Evolutionary conservation across 2,797 vertebrate genomes (phyloP).

Genomic region (Hydrophis major): DNA sequence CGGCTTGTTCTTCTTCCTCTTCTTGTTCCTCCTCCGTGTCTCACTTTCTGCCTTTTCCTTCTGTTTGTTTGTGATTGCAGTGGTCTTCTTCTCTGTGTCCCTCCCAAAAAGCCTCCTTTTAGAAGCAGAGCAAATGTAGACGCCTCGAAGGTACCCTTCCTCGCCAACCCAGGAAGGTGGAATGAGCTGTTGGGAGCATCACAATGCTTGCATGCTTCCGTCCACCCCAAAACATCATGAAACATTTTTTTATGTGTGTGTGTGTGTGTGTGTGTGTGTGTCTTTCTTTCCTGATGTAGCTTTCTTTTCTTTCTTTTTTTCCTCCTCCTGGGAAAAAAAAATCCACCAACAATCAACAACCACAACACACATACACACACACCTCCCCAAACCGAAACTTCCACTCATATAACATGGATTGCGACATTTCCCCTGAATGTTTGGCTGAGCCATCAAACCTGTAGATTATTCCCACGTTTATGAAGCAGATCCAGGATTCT

Average conservation of each 20-base stretch:
- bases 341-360: slow-evolving; percentile 15
- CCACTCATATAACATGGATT: slow-evolving; percentile 54
- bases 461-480: slow-evolving; percentile 42
- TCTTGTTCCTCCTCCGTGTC: slow-evolving; percentile 33
- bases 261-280: not conserved
- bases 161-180: slow-evolving; percentile 75
- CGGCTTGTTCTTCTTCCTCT: slow-evolving; percentile 20
- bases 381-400: not conserved
- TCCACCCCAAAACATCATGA: slow-evolving; percentile 54
- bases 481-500: slow-evolving; percentile 75
- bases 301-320: slow-evolving; percentile 29
- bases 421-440: slow-evolving; percentile 44
- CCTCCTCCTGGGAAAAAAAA: not conserved
- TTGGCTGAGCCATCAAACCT: slow-evolving; percentile 50
- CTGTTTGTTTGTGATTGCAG: slow-evolving; percentile 97
- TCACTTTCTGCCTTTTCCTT: slow-evolving; percentile 68
- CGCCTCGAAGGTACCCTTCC: slow-evolving; percentile 84
- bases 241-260: slow-evolving; percentile 44
- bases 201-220: slow-evolving; percentile 84
- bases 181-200: slow-evolving; percentile 78
- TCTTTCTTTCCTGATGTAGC: slow-evolving; percentile 42
- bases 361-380: not conserved
- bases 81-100: slow-evolving; percentile 80
- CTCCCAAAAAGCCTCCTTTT: slow-evolving; percentile 82
- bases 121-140: slow-evolving; percentile 88